These are phyloP conservation scores for Microctenopoma steveboyesi DNA, from an alignment of 2,797 vertebrate species.

Conservation along the genomic window DNA sequence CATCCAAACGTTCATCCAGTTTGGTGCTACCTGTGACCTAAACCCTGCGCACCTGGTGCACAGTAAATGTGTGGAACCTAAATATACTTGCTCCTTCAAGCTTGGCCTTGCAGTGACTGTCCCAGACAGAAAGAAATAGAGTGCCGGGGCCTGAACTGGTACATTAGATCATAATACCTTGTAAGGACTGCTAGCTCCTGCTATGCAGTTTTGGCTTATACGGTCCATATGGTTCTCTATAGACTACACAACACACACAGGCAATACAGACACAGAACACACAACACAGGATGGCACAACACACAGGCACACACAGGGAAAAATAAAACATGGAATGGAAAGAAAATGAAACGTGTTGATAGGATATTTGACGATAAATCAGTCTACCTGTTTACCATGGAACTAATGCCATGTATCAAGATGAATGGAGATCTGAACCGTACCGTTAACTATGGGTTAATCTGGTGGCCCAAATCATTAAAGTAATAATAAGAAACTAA, in stretches of 20 bases:
- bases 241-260: conserved; percentile 92
- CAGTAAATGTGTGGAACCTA: not conserved
- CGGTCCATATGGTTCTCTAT: conserved; percentile 96
- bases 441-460: not conserved
- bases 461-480: not conserved
- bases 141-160: conserved; percentile 70
- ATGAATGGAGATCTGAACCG: conserved; percentile 8
- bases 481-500: conserved; percentile 3
- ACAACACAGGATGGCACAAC: conserved; percentile 81
- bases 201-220: conserved; percentile 92
- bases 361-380: conserved; percentile 44
- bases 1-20: conserved; percentile 27
- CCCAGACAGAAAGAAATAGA: conserved; percentile 66
- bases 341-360: conserved; percentile 68
- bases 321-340: conserved; percentile 87
- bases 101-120: conserved; percentile 62
- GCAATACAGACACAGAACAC: conserved; percentile 81
- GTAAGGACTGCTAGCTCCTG: conserved; percentile 89
- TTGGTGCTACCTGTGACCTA: conserved; percentile 11
- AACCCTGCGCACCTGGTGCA: conserved; percentile 9
- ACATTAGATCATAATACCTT: conserved; percentile 91
- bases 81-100: conserved; percentile 48
- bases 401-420: conserved; percentile 9
- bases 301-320: conserved; percentile 92
- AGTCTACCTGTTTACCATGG: conserved; percentile 8